These are phyloP conservation scores for Artibeus jamaicensis DNA, from an alignment of 2,797 vertebrate species.

Conservation along the genomic window DNA sequence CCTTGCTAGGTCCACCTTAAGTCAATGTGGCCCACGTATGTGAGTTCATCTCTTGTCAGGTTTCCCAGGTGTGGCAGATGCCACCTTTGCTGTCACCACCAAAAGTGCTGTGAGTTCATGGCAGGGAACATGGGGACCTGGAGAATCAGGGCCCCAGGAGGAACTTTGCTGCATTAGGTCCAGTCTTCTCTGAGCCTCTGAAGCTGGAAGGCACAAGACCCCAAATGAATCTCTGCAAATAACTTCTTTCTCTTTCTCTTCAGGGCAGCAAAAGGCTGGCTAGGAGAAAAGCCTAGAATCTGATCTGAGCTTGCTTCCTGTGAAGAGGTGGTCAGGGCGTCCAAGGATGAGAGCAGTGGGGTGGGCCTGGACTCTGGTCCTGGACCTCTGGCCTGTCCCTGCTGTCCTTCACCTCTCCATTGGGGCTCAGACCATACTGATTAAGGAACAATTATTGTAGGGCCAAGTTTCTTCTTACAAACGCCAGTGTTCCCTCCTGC, in stretches of 20 bases:
- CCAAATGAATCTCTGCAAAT: background rate
- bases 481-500: constrained; percentile 83
- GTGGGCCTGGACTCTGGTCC: background rate
- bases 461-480: constrained; percentile 85
- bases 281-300: background rate
- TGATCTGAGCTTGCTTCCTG: background rate
- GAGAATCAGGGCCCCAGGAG: background rate
- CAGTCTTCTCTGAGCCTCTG: background rate
- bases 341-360: background rate
- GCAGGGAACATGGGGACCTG: background rate
- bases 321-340: background rate
- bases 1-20: background rate
- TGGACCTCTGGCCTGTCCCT: background rate
- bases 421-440: constrained; percentile 82
- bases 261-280: background rate
- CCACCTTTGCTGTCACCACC: background rate
- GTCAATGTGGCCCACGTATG: accelerated
- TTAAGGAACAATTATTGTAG: constrained; percentile 86
- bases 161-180: background rate
- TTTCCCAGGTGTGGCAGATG: background rate
- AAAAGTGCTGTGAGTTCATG: background rate
- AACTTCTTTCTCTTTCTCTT: background rate
- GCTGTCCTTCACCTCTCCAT: constrained; percentile 75
- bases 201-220: background rate
- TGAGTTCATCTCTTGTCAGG: background rate